These are phyloP conservation scores for Crocodylus rhombifer DNA, from an alignment of 2,797 vertebrate species.

Conservation along the genomic window DNA sequence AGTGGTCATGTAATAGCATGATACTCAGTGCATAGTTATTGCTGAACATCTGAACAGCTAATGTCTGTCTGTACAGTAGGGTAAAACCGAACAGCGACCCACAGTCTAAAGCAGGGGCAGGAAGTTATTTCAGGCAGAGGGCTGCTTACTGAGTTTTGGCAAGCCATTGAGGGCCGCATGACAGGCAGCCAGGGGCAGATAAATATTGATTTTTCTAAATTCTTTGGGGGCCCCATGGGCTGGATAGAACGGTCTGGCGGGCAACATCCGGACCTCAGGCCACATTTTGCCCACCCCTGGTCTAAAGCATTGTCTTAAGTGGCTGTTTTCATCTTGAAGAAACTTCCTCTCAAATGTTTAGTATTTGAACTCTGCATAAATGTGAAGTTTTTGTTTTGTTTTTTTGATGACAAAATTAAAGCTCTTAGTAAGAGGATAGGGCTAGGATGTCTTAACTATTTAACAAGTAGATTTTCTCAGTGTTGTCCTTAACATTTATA, in stretches of 20 bases:
- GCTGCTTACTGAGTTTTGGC: too few relatives aligned
- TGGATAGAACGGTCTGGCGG: too few relatives aligned
- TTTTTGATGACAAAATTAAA: neutral
- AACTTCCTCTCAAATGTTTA: neutral
- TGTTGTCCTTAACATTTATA: neutral
- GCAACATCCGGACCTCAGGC: too few relatives aligned
- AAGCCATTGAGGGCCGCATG: too few relatives aligned
- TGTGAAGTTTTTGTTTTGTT: neutral
- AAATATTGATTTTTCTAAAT: too few relatives aligned
- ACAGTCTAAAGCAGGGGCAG: too few relatives aligned
- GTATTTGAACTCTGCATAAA: neutral
- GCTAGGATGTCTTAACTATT: neutral
- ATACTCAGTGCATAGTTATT: neutral
- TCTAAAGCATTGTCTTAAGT: neutral
- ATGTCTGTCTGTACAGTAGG: neutral
- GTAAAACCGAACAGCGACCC: neutral
- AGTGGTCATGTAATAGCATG: neutral
- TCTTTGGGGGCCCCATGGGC: too few relatives aligned
- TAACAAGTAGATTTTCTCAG: neutral
- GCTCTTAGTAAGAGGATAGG: neutral
- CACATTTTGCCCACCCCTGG: too few relatives aligned
- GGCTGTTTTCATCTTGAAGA: neutral
- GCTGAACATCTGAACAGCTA: neutral
- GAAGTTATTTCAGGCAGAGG: too few relatives aligned
- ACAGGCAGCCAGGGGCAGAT: too few relatives aligned